phyloP scores from a whole-genome alignment of 2,888 invertebrate species.

The Lissocephala sabroskyi region DNA sequence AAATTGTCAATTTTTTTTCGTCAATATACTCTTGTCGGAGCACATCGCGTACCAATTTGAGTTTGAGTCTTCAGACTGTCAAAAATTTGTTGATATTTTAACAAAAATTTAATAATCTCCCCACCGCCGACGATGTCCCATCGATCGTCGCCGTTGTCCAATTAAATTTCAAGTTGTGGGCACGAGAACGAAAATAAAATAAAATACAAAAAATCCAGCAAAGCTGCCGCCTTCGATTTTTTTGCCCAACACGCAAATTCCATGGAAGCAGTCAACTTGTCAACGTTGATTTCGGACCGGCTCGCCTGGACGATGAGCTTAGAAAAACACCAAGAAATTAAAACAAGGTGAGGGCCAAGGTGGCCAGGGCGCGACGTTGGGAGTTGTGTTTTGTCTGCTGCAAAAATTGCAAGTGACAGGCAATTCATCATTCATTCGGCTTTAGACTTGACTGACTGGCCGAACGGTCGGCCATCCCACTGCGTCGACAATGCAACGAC shows the following conservation, averaged over 20 bases:
- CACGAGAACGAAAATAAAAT: too few species aligned
- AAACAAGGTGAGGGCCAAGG: conserved; percentile 39
- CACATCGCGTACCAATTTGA: too few species aligned
- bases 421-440: conserved; percentile 65
- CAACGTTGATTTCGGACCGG: conserved; percentile 25
- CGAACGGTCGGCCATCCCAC: conserved; percentile 1
- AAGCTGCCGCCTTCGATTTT: conserved; percentile 15
- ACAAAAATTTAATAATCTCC: conserved; percentile 44
- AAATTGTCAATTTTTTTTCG: too few species aligned
- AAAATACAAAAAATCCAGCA: too few species aligned
- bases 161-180: conserved; percentile 47
- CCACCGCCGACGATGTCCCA: too few species aligned
- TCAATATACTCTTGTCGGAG: too few species aligned
- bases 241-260: conserved; percentile 33
- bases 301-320: conserved; percentile 20
- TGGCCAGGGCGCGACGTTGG: conserved; percentile 17
- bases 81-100: conserved; percentile 11
- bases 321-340: conserved; percentile 56
- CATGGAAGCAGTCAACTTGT: conserved; percentile 52
- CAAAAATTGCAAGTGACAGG: conserved; percentile 66
- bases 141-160: conserved; percentile 22
- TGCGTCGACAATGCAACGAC: neutral
- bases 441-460: conserved; percentile 43
- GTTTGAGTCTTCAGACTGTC: neutral
- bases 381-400: conserved; percentile 52